Evolutionary conservation across 2,113 vertebrate genomes (phyloP).

Genomic region (Xiphophorus couchianus): DNA sequence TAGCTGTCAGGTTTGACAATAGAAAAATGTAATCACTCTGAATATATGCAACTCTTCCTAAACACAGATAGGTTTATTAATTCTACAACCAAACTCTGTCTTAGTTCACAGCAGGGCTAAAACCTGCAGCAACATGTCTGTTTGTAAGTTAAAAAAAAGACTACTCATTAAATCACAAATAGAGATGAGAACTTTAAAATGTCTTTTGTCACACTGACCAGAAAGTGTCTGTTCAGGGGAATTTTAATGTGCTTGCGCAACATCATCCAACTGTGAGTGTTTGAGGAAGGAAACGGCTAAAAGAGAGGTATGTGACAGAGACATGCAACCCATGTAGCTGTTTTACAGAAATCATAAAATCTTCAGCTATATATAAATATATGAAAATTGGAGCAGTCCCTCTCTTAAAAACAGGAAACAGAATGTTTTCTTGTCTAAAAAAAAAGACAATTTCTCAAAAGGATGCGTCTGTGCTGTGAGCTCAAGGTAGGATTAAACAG

Average conservation of each 20-base stretch:
- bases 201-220: background rate
- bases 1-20: background rate
- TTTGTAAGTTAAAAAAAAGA: background rate
- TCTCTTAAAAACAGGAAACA: background rate
- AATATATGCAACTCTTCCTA: background rate
- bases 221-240: background rate
- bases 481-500: too few species aligned
- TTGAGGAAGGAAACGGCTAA: constrained; percentile 59
- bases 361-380: too few species aligned
- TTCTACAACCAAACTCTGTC: background rate
- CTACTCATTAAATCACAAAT: background rate
- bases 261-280: constrained; percentile 1
- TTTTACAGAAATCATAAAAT: constrained; percentile 9
- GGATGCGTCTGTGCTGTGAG: too few species aligned
- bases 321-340: background rate
- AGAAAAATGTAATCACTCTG: background rate
- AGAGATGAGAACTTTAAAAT: background rate
- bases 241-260: constrained; percentile 18
- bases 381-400: too few species aligned
- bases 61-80: background rate
- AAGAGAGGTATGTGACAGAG: constrained; percentile 35
- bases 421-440: too few species aligned
- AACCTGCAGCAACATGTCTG: background rate
- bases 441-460: too few species aligned
- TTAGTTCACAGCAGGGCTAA: background rate